These are phyloP conservation scores for Cosmorhoe ocellata DNA, from an alignment of 2,888 invertebrate genomes.

Conservation along the genomic window DNA sequence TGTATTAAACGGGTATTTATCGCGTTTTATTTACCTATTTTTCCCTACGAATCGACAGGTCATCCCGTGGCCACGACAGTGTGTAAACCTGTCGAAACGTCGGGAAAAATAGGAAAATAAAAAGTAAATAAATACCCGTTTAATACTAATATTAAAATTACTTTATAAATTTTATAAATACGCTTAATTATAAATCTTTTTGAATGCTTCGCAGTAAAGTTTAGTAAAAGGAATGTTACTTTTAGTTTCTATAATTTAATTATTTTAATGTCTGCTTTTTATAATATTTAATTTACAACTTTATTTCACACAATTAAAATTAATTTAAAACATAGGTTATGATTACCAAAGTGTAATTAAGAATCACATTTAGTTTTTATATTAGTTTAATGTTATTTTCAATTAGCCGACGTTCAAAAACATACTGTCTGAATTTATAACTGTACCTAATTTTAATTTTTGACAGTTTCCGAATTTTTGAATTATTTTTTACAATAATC, in stretches of 20 bases:
- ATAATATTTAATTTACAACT: slow-evolving; percentile 17
- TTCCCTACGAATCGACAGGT: too few relatives aligned
- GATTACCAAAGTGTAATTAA: slow-evolving; percentile 81
- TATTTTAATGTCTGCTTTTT: slow-evolving; percentile 28
- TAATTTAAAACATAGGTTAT: slow-evolving; percentile 70
- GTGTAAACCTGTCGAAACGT: too few relatives aligned
- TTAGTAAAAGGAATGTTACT: slow-evolving; percentile 7
- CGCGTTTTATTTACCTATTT: too few relatives aligned
- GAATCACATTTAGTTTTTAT: slow-evolving; percentile 65
- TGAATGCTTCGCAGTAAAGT: slow-evolving; percentile 9
- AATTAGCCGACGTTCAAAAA: background rate
- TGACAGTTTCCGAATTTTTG: too few relatives aligned
- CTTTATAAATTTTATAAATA: slow-evolving; percentile 20
- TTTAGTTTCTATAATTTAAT: slow-evolving; percentile 10
- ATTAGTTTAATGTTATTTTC: slow-evolving; percentile 21
- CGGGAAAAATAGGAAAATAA: too few relatives aligned
- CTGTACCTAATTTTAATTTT: too few relatives aligned
- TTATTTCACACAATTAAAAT: slow-evolving; percentile 54
- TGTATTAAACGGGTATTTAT: too few relatives aligned
- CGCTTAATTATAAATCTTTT: slow-evolving; percentile 16
- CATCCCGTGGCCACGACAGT: too few relatives aligned
- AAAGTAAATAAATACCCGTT: too few relatives aligned
- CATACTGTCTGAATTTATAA: too few relatives aligned
- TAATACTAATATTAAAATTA: too few relatives aligned
- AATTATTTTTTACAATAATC: background rate